Evolutionary conservation across 2,888 invertebrate genomes (phyloP).

Genomic region (Crepidodera aurea): DNA sequence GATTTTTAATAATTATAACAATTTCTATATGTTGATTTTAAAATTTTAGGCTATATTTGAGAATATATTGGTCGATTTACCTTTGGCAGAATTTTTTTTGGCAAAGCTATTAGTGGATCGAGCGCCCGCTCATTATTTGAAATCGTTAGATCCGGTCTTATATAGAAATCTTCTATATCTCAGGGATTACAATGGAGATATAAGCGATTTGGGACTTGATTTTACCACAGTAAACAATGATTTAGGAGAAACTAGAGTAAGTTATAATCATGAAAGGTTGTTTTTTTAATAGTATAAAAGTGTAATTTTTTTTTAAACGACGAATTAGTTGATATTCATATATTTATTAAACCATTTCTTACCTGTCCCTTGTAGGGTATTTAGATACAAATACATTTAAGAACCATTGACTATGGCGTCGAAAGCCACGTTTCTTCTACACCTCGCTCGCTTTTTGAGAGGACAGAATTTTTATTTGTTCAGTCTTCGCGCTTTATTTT

Average conservation of each 20-base stretch:
- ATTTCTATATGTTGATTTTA: too few relatives aligned
- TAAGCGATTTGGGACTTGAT: constrained; percentile 88
- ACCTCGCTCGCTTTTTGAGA: too few relatives aligned
- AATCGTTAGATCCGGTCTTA: constrained; percentile 90
- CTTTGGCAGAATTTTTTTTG: constrained; percentile 95
- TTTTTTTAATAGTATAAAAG: neutral
- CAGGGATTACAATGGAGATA: constrained; percentile 85
- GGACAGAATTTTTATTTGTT: too few relatives aligned
- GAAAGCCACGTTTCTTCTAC: too few relatives aligned
- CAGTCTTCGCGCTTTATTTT: too few relatives aligned
- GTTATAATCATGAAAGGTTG: too few relatives aligned
- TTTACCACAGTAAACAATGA: constrained; percentile 92
- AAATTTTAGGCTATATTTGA: constrained; percentile 87
- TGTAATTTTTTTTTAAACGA: too few relatives aligned
- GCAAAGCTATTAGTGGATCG: constrained; percentile 84
- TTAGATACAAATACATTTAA: too few relatives aligned
- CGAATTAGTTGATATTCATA: too few relatives aligned
- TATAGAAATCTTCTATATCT: constrained; percentile 90
- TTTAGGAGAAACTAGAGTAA: constrained; percentile 84
- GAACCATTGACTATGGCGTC: too few relatives aligned
- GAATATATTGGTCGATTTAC: constrained; percentile 91
- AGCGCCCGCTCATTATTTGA: constrained; percentile 86
- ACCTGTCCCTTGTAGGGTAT: too few relatives aligned
- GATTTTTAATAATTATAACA: neutral
- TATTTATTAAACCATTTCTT: too few relatives aligned